Conservation (phyloP, 2,888 invertebrate species). For the Isotomurus palustris region DNA sequence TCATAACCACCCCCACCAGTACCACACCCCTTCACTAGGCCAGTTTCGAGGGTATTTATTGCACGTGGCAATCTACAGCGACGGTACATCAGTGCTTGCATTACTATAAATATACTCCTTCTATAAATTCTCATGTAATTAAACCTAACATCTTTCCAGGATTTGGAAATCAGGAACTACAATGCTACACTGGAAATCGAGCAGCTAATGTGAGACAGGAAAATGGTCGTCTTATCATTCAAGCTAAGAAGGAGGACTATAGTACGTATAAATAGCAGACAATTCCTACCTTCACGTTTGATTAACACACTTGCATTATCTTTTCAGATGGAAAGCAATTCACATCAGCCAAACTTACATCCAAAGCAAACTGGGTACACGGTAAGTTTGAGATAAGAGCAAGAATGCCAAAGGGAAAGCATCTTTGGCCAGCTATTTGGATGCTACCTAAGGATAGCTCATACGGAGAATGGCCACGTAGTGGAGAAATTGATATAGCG, state of each 20-base stretch:
- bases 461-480: conserved; percentile 35
- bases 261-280: conserved; percentile 15
- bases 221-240: conserved; percentile 32
- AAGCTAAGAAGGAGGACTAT: conserved; percentile 32
- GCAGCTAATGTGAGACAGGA: conserved; percentile 34
- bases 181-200: conserved; percentile 41
- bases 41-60: too few relatives aligned
- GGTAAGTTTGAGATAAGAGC: conserved; percentile 41
- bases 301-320: neutral
- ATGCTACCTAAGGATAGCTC: conserved; percentile 20
- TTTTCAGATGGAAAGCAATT: conserved; percentile 40
- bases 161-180: conserved; percentile 40
- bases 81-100: neutral
- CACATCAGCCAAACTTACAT: conserved; percentile 38
- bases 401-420: conserved; percentile 32
- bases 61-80: too few relatives aligned
- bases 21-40: too few relatives aligned
- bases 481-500: conserved; percentile 33
- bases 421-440: conserved; percentile 25
- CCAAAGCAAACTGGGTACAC: conserved; percentile 35
- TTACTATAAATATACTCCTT: neutral
- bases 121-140: too few relatives aligned
- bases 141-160: too few relatives aligned
- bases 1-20: too few relatives aligned
- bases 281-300: too few relatives aligned